Percentiles rank a stretch among this genome's conserved stretches.
Conservation (phyloP, 1,140 invertebrate species). For the Atta cephalotes region DNA sequence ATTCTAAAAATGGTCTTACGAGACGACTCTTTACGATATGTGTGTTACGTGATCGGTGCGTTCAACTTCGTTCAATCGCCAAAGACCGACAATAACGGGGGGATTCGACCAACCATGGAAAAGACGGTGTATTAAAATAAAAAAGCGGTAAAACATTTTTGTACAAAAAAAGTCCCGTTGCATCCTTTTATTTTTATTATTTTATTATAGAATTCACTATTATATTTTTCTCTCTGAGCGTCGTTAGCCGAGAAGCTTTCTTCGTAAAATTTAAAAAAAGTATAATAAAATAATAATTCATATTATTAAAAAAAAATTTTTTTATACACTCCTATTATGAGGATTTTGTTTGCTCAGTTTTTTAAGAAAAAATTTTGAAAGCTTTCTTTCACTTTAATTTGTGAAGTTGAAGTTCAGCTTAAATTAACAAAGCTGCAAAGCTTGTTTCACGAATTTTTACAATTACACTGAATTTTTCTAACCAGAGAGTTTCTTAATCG, state of each 20-base stretch:
- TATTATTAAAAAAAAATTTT: background rate
- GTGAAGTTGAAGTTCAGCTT: background rate
- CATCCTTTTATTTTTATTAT: background rate
- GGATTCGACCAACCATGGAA: background rate
- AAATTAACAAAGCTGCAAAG: background rate
- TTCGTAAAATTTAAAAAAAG: background rate
- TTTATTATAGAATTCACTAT: background rate
- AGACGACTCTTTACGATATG: constrained; percentile 75
- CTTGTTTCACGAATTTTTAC: background rate
- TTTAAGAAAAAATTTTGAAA: background rate
- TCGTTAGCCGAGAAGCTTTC: background rate
- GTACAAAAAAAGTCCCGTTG: background rate
- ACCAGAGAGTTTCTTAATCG: background rate
- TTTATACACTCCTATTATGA: background rate
- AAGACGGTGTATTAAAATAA: constrained; percentile 30
- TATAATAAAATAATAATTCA: background rate
- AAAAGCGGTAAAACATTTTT: background rate
- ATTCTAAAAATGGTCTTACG: constrained; percentile 66
- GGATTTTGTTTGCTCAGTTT: background rate
- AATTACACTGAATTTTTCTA: background rate
- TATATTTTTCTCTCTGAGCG: background rate
- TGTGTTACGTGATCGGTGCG: constrained; percentile 73
- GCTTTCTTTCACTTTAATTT: background rate
- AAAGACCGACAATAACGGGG: background rate
- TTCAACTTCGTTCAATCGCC: constrained; percentile 36